These are phyloP conservation scores for Ramphastos sulfuratus DNA, from an alignment of 2,113 vertebrate genomes.

Conservation along the genomic window DNA sequence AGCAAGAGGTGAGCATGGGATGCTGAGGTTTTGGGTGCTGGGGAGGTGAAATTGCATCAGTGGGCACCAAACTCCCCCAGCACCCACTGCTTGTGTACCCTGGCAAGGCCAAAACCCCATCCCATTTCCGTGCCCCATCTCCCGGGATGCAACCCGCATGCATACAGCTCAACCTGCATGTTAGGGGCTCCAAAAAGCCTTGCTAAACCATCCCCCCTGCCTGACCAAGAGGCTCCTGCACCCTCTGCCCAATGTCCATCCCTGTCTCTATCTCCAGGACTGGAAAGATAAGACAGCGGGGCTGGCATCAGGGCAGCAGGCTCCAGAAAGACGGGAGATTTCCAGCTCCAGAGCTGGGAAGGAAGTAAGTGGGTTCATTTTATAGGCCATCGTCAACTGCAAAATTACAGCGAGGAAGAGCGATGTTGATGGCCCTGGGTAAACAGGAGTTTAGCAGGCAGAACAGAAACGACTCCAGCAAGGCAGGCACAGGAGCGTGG, in stretches of 20 bases:
- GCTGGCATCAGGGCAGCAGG: background rate
- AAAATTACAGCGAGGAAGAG: constrained; percentile 69
- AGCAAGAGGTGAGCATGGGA: background rate
- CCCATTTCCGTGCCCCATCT: background rate
- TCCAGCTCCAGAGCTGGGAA: background rate
- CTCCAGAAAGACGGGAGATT: background rate
- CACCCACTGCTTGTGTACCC: background rate
- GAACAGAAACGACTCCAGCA: constrained; percentile 36
- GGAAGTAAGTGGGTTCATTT: constrained; percentile 61
- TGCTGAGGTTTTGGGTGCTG: background rate
- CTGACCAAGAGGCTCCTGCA: background rate
- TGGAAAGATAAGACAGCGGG: background rate
- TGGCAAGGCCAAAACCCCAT: background rate
- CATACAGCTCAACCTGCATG: background rate
- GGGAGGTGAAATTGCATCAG: background rate
- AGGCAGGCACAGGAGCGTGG: background rate
- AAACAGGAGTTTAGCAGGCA: constrained; percentile 76
- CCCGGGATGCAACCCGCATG: background rate
- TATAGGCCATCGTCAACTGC: constrained; percentile 38
- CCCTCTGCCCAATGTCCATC: background rate
- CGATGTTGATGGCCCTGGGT: constrained; percentile 60
- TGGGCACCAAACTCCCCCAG: background rate
- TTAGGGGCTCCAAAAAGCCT: background rate
- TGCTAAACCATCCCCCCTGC: background rate
- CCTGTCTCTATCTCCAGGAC: background rate